Percentiles rank a stretch among this genome's conserved stretches.
Conservation (phyloP, 2,888 invertebrate genomes). For the Papilio gigon region DNA sequence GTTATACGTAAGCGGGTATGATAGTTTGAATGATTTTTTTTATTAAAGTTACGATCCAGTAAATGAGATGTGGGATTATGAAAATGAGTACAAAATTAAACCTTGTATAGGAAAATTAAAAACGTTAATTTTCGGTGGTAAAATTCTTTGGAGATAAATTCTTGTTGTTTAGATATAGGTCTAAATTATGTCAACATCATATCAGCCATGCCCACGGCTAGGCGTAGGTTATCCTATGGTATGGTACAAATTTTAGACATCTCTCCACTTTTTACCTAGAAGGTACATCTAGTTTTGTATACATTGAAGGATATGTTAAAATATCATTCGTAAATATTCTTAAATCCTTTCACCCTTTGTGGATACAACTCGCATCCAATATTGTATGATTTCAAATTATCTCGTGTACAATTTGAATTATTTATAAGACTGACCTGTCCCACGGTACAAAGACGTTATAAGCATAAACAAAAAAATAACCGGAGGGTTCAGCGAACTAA, state of each 20-base stretch:
- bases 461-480: slow-evolving; percentile 56
- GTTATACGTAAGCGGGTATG: neutral
- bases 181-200: no score
- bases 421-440: slow-evolving; percentile 48
- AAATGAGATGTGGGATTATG: neutral
- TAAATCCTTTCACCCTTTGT: neutral
- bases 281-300: neutral
- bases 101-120: neutral
- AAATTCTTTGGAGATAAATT: no score
- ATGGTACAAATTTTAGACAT: no score
- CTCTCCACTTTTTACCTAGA: no score
- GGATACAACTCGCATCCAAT: neutral
- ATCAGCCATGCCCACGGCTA: no score
- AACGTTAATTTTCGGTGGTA: neutral
- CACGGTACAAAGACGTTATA: slow-evolving; percentile 52
- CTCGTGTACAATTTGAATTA: slow-evolving; percentile 26
- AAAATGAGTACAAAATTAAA: neutral
- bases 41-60: slow-evolving; percentile 6
- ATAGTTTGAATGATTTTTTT: slow-evolving; percentile 4
- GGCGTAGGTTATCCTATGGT: no score
- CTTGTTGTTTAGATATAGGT: no score
- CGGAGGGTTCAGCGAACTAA: slow-evolving; percentile 52
- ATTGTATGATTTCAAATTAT: slow-evolving; percentile 19
- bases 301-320: neutral
- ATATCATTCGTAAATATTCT: neutral